A percentile compares a stretch with the other conserved stretches of the same genome.
Conservation (phyloP, 2,797 vertebrate species). For the Premnoplex brunnescens region DNA sequence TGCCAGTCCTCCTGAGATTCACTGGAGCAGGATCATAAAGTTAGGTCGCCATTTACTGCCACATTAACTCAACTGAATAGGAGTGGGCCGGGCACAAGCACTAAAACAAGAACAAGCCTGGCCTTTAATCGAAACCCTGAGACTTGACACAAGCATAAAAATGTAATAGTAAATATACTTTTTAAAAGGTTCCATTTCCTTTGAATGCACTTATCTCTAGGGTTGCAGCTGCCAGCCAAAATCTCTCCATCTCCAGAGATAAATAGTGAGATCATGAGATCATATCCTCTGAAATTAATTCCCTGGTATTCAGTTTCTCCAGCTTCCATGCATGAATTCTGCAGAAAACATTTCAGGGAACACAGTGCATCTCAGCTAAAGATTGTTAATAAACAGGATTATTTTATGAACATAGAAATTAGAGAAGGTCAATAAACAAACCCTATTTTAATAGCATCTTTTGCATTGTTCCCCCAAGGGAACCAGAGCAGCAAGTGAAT, state of each 20-base stretch:
- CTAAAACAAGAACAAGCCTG: not conserved
- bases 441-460: conserved; percentile 1
- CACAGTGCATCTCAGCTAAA: not conserved
- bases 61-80: not conserved
- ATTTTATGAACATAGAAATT: conserved; percentile 20
- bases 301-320: conserved; percentile 31
- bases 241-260: conserved; percentile 50
- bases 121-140: not conserved
- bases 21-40: not conserved
- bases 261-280: conserved; percentile 51
- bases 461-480: not conserved
- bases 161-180: not conserved
- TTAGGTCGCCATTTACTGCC: not conserved
- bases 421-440: conserved; percentile 39
- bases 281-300: conserved; percentile 50
- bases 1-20: not conserved
- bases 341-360: conserved; percentile 6
- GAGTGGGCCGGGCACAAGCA: not conserved
- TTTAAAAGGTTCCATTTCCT: conserved; percentile 18
- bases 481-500: not conserved
- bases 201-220: conserved; percentile 11
- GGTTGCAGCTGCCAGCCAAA: conserved; percentile 7
- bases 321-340: conserved; percentile 24
- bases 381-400: conserved; percentile 27
- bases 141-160: not conserved